Evolutionary conservation across 2,113 vertebrate species (phyloP), one percentile per base, ranked within the genome.

Genomic region (Euleptes europaea): DNA sequence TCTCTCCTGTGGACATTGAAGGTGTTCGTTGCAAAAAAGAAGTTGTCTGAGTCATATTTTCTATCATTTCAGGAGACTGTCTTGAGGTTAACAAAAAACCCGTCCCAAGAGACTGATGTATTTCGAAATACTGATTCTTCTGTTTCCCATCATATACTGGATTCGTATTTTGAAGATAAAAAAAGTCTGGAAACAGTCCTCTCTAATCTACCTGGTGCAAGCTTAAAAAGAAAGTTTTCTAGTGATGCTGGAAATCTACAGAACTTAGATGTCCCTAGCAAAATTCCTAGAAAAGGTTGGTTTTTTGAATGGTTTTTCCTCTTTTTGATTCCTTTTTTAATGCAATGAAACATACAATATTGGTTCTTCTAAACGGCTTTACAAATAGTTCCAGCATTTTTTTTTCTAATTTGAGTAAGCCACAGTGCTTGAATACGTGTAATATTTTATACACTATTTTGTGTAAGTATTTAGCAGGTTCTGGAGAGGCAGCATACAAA

Each of bases 161-260:
- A 96, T 74, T 87, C 88, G 0, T 85, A 92, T 86, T 93, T 91
- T 42, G 96, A 95, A 83, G 96, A 97, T 31, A 94, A 94, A 83
- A 97, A 97, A 90, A 96, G 93, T 72, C 93, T 97, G 89, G 94
- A 96, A 60, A 82, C 90, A 3, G 88, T 97, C 73, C 91, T 98
- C 49, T 97, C 97, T 60, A 92, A 88, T 9, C 93, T 97, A 71
- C 96, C 96, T 31, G 92, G 93, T 0, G 81, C 94, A 40, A 89
- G 94, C 88, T 88, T 97, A 54, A 98, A 98, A 95, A 97, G 98
- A 95, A 98, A 97, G 69, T 93, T 95, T 90, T 95, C 94, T 8
- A 93, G 77, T 75, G 97, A 97, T 38, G 88, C 47, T 51, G 93
- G 93, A 49, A 92, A 95, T 82, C 90, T 85, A 0, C 66, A 84